Conservation (phyloP, 2,888 invertebrate species). For the Aquatica leii region DNA sequence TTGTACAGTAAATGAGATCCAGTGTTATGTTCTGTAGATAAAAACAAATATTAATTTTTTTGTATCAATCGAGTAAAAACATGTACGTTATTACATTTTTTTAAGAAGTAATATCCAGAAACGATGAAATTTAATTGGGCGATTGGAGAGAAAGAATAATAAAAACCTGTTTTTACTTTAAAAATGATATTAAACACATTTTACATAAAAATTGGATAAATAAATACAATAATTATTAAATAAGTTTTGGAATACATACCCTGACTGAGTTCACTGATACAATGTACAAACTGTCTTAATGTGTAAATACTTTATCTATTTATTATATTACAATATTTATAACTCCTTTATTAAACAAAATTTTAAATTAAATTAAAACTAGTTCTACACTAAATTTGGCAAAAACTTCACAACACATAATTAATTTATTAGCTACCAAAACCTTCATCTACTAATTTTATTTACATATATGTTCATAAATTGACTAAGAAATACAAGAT, state of each 20-base stretch:
- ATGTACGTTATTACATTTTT: too few relatives aligned
- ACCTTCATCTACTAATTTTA: conserved; percentile 1
- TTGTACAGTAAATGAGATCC: conserved; percentile 72
- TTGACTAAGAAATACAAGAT: conserved; percentile 1
- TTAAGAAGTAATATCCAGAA: too few relatives aligned
- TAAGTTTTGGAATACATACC: conserved; percentile 54
- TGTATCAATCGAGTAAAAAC: too few relatives aligned
- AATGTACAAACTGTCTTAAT: conserved; percentile 36
- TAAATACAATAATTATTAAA: conserved; percentile 44
- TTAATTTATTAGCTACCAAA: conserved; percentile 28
- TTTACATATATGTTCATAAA: conserved; percentile 21
- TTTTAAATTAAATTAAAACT: conserved; percentile 24
- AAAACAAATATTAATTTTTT: conserved; percentile 24
- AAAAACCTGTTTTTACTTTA: conserved; percentile 12
- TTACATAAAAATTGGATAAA: conserved; percentile 41
- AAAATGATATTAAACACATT: conserved; percentile 30
- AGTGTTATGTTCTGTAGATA: conserved; percentile 38
- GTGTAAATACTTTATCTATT: conserved; percentile 19
- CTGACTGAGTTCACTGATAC: conserved; percentile 49
- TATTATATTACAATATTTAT: conserved; percentile 24
- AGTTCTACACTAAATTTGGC: conserved; percentile 32
- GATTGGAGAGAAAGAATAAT: neutral
- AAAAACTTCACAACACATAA: conserved; percentile 37
- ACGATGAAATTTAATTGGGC: neutral
- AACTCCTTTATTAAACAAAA: conserved; percentile 28